Evolutionary conservation across 1,140 invertebrate species (phyloP), one percentile per base, ranked within the genome.

Genomic region (Cecropterus lyciades): DNA sequence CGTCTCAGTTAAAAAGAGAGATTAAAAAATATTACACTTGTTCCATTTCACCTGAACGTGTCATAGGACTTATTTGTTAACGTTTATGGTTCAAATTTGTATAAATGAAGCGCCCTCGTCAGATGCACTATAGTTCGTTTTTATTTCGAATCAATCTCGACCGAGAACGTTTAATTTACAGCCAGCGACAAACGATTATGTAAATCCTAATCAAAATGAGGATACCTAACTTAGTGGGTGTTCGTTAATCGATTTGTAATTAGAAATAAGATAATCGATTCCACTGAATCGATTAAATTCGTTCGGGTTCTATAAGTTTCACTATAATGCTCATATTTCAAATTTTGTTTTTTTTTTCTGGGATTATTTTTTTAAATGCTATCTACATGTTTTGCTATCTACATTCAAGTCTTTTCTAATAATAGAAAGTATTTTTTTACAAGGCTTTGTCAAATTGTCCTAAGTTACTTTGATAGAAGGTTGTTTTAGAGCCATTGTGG

Each of bases 1-100:
- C 85, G 86, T 90, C 89, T 88, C 68, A 49, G 66, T 74, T 69
- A 71, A 79, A 85, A 83, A 79, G 78, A 75, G 57, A 84, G 75
- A 73, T 79, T 72, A 78, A 84, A 82, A 84, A 80, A 72, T 79
- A 72, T 62, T 45, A 72, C 70, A 73, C 65, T 62, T 51, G 59
- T 62, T 62, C 17, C 71, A 71, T 66, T 67, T 71, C 59, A 70
- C 59, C 65, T 64, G 48, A 24, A 52, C 60, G 16, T 33, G 33
- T 24, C 60, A 52, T 14, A 30, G 13, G 8, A 42, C 49, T 63
- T 63, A 63, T 63, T 17, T 27, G 33, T 43, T 24, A 63, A 63
- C 48, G 2, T 3, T 63, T 63, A 52, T 9, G 60, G 60, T 63
- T 52, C 48, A 63, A 43, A 52, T 52, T 63, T 16, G 37, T 63